Evolutionary conservation across 2,888 invertebrate genomes (phyloP).

Genomic region (Neuroscelio doddi): DNA sequence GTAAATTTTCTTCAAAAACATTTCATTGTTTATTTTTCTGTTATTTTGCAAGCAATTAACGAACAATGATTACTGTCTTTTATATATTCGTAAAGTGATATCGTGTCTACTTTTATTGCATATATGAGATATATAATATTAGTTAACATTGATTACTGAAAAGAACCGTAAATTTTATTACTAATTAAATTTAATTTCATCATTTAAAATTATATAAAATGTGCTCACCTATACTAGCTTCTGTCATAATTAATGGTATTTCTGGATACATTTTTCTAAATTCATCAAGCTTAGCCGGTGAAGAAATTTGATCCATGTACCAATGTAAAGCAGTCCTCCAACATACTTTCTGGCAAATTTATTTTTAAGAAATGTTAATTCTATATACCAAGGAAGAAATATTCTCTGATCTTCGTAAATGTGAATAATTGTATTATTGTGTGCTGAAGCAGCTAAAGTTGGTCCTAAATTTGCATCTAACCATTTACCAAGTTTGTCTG

Average conservation of each 20-base stretch:
- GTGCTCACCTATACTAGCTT: slow-evolving; percentile 81
- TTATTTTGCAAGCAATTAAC: neutral
- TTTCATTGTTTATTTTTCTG: too few relatives aligned
- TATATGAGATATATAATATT: too few relatives aligned
- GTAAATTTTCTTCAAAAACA: too few relatives aligned
- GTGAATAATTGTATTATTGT: slow-evolving; percentile 79
- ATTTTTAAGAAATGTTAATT: slow-evolving; percentile 6
- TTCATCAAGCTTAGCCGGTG: slow-evolving; percentile 72
- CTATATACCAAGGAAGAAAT: slow-evolving; percentile 6
- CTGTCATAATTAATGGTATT: slow-evolving; percentile 85
- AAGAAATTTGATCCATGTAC: slow-evolving; percentile 79
- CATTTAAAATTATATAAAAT: neutral
- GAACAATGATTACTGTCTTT: too few relatives aligned
- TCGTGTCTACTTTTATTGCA: too few relatives aligned
- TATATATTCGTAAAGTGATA: too few relatives aligned
- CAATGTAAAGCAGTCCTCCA: slow-evolving; percentile 89
- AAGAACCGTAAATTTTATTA: too few relatives aligned
- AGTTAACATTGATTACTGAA: too few relatives aligned
- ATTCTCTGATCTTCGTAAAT: slow-evolving; percentile 84
- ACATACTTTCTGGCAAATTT: slow-evolving; percentile 71
- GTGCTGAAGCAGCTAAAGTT: slow-evolving; percentile 75
- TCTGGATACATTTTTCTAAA: slow-evolving; percentile 78
- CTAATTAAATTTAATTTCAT: neutral
- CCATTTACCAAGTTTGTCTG: slow-evolving; percentile 77
- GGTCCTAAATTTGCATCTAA: slow-evolving; percentile 84